Base-by-base conservation (phyloP, 37 sponge, comb jelly and placozoan genomes). In the Dysidea cf. avara region DNA sequence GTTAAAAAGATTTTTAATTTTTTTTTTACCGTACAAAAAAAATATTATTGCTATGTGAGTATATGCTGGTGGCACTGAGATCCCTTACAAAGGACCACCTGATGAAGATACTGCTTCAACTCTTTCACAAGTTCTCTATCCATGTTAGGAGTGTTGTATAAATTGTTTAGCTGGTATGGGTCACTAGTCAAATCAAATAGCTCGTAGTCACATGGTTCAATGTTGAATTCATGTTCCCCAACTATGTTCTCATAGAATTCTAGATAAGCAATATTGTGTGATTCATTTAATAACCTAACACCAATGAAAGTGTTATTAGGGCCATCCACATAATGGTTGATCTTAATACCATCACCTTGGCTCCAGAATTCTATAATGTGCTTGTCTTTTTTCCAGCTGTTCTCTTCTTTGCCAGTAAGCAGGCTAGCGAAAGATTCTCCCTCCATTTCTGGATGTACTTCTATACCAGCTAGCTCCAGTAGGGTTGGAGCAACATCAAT, bases 401-500 rank as follows among this genome's bases (percentile, higher is more conserved):
- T 43, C 9, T 9, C 46, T 43, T 9, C 46, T 9, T 43, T 43
- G 46, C 9, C 9, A 43, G 46, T 43, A 43, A 86, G 48, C 46
- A 43, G 46, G 18, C 57, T 62, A 13, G 78, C 78, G 66, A 90
- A 82, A 56, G 85, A 80, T 25, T 69, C 49, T 1, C 92, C 92
- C 56, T 91, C 92, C 85, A 91, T 84, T 2, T 46, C 61, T 4
- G 31, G 24, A 0, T 59, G 85, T 28, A 76, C 71, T 24, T 4
- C 25, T 6, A 74, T 77, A 25, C 87, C 92, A 13, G 65, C 92
- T 0, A 91, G 72, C 2, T 43, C 49, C 1, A 86, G 36, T 13
- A 91, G 20, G 9, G 87, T 91, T 0, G 92, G 92, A 12, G 76
- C 80, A 12, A 91, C 61, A 37, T 91, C 92, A 26, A 91, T 83